Evolutionary conservation across 2,797 vertebrate species (phyloP).

Genomic region (Catamblyrhynchus diadema): DNA sequence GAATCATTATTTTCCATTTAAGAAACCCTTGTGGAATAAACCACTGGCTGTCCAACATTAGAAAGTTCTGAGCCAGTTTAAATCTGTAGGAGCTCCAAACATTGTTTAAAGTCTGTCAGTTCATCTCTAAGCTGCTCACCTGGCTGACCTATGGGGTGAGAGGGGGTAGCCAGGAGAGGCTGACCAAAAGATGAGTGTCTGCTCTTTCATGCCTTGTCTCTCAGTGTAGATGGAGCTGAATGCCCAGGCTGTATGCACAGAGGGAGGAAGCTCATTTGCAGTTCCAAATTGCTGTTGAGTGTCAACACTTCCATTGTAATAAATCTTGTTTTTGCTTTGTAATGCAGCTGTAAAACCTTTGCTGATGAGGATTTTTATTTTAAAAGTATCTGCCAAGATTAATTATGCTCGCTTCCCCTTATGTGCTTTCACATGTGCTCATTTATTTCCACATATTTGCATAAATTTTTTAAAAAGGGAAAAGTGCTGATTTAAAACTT

Average conservation of each 20-base stretch:
- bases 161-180: background rate
- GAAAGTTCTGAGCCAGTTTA: background rate
- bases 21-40: background rate
- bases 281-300: background rate
- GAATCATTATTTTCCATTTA: background rate
- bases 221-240: background rate
- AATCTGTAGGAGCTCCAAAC: background rate
- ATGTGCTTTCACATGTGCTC: background rate
- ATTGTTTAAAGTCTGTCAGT: background rate
- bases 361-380: background rate
- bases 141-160: background rate
- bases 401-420: background rate
- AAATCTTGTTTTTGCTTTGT: background rate
- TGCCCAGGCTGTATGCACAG: background rate
- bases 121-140: background rate
- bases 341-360: background rate
- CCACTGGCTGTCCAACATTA: background rate
- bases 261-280: background rate
- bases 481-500: slow-evolving; percentile 1
- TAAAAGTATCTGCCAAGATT: background rate
- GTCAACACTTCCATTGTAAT: background rate
- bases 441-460: background rate
- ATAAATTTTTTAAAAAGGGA: background rate
- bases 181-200: background rate
- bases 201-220: background rate